Percentiles rank a stretch among this genome's conserved stretches.
Conservation (phyloP, 2,888 invertebrate genomes). For the Cylindroiulus punctatus region DNA sequence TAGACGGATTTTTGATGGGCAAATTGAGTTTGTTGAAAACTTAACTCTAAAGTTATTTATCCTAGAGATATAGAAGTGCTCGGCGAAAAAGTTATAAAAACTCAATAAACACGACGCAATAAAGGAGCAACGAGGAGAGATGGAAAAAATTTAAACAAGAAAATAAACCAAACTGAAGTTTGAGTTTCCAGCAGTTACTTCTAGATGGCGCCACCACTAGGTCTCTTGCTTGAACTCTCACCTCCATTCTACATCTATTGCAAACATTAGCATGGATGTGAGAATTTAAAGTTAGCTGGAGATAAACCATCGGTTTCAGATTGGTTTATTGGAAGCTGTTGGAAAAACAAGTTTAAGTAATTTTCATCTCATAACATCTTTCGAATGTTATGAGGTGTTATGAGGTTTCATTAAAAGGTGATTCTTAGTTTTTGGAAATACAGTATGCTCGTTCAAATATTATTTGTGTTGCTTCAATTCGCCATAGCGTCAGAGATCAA, state of each 20-base stretch:
- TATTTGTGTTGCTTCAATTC: too few relatives aligned
- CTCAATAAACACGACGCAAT: background rate
- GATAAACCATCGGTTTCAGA: too few relatives aligned
- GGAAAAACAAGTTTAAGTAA: background rate
- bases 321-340: background rate
- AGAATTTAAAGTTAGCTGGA: too few relatives aligned
- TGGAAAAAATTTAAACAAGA: background rate
- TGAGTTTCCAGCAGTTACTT: background rate
- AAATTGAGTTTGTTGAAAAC: constrained; percentile 47
- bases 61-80: background rate
- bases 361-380: background rate
- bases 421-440: background rate
- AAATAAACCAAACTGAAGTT: background rate
- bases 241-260: too few relatives aligned
- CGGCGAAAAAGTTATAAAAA: background rate
- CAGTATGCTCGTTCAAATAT: background rate
- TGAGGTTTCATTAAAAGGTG: background rate
- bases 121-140: background rate
- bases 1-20: background rate
- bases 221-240: too few relatives aligned
- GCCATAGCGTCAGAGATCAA: background rate
- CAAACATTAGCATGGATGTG: too few relatives aligned
- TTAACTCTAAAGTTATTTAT: constrained; percentile 41
- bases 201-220: background rate
- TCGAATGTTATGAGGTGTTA: too few relatives aligned